These are phyloP conservation scores for Lamellibrachia satsuma DNA, from an alignment of 2,888 invertebrate species.

Conservation along the genomic window DNA sequence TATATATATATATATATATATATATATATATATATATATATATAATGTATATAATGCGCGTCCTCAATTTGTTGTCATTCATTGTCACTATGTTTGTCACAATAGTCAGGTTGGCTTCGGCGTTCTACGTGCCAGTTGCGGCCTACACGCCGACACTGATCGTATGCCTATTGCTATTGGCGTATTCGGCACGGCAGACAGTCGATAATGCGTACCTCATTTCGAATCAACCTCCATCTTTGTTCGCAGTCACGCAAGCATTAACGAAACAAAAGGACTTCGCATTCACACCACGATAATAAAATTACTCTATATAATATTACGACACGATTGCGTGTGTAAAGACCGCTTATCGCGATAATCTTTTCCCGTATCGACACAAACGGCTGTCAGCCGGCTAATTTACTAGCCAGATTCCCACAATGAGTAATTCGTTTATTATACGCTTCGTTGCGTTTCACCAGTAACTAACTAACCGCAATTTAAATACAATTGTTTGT, in stretches of 20 bases:
- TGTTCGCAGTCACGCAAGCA: background rate
- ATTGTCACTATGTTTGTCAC: too few species aligned
- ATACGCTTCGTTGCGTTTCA: background rate
- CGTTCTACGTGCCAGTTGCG: too few species aligned
- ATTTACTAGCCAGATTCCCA: background rate
- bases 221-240: background rate
- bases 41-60: too few species aligned
- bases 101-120: too few species aligned
- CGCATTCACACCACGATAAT: background rate
- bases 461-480: background rate
- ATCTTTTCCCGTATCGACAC: background rate
- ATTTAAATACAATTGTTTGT: background rate
- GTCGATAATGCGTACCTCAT: background rate
- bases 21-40: too few species aligned
- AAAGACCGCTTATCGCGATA: background rate
- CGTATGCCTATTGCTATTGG: too few species aligned
- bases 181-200: background rate
- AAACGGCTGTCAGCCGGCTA: background rate
- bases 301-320: slow-evolving; percentile 3
- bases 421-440: background rate
- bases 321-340: background rate
- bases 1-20: too few species aligned
- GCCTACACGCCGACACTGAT: too few species aligned
- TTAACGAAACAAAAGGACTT: slow-evolving; percentile 6
- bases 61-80: too few species aligned